Evolutionary conservation across 2,888 invertebrate species (phyloP).

Genomic region (Oxycera nigricornis): DNA sequence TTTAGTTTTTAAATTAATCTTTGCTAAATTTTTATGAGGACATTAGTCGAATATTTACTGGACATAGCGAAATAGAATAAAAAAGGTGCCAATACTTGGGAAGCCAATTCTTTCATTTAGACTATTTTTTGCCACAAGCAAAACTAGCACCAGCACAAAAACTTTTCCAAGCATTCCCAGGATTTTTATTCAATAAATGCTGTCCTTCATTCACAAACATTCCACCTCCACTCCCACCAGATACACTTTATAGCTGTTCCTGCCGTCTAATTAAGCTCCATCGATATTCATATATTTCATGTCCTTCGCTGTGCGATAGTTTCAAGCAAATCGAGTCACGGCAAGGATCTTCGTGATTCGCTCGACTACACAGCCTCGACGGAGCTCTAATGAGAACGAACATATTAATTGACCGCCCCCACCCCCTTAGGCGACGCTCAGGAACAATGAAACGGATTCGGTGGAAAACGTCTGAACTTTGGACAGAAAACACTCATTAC

Average conservation of each 20-base stretch:
- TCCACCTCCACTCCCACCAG: neutral
- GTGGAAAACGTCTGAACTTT: constrained; percentile 12
- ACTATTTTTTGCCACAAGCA: too few species aligned
- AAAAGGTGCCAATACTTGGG: too few species aligned
- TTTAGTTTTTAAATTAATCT: too few species aligned
- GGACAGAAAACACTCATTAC: constrained; percentile 6
- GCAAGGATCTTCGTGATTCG: constrained; percentile 22
- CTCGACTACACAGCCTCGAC: constrained; percentile 8
- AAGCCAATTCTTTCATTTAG: too few species aligned
- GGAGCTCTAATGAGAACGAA: neutral
- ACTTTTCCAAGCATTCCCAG: too few species aligned
- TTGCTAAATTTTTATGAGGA: too few species aligned
- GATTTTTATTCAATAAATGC: too few species aligned
- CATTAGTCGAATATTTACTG: too few species aligned
- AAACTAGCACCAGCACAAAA: too few species aligned
- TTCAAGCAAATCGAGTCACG: constrained; percentile 23
- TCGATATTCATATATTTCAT: constrained; percentile 51
- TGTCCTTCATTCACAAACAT: neutral
- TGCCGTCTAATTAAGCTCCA: constrained; percentile 49
- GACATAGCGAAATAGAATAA: too few species aligned
- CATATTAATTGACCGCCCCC: neutral
- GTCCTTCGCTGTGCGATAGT: constrained; percentile 37
- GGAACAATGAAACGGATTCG: constrained; percentile 19
- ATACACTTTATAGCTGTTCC: neutral
- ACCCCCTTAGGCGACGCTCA: neutral